Evolutionary conservation across 1,140 invertebrate genomes (phyloP).

Genomic region (Helicorthomorpha holstii): DNA sequence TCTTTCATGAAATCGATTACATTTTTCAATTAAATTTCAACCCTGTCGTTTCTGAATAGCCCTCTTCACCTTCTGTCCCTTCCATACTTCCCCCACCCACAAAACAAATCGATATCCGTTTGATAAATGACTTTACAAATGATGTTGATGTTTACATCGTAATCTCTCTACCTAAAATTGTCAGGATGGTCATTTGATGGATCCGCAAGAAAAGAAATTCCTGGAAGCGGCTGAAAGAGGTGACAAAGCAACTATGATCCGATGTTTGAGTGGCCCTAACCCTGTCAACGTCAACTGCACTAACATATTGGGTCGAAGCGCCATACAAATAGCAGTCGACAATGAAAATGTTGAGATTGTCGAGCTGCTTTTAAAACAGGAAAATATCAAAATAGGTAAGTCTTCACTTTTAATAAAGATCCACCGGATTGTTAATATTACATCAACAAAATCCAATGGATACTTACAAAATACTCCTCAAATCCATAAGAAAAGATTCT

Average conservation of each 20-base stretch:
- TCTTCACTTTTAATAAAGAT: no score
- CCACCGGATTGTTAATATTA: no score
- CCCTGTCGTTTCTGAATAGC: not conserved
- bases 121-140: not conserved
- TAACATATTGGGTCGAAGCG: constrained; percentile 35
- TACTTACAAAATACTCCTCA: no score
- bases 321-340: constrained; percentile 33
- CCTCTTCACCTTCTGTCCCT: no score
- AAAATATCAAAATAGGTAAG: constrained; percentile 26
- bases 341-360: constrained; percentile 32
- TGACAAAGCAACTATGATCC: constrained; percentile 32
- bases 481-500: no score
- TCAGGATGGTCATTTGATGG: constrained; percentile 21
- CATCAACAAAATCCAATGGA: no score
- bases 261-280: constrained; percentile 27
- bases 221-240: constrained; percentile 37
- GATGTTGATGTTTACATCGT: not conserved
- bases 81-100: no score
- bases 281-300: constrained; percentile 39
- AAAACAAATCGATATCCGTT: no score
- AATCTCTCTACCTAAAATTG: not conserved
- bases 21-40: not conserved
- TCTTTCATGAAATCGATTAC: not conserved
- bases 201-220: constrained; percentile 30
- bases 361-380: constrained; percentile 28